Conservation (phyloP, 2,797 vertebrate genomes). For the Sorex maritimensis region DNA sequence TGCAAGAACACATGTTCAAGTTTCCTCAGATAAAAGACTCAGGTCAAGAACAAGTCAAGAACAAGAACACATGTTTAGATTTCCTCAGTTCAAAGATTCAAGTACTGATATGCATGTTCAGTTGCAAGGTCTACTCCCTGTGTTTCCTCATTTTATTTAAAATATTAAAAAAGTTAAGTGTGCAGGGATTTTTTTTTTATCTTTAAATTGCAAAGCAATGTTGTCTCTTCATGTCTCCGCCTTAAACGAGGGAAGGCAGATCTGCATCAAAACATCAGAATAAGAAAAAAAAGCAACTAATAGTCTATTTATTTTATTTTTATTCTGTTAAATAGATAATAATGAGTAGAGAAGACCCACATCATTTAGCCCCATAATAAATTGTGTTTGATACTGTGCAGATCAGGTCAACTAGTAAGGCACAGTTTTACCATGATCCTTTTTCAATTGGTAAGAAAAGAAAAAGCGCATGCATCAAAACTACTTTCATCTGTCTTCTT, state of each 20-base stretch:
- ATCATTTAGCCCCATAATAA: neutral
- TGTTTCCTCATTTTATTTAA: neutral
- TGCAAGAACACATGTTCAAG: slow-evolving; percentile 39
- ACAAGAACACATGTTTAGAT: slow-evolving; percentile 60
- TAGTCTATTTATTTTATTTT: neutral
- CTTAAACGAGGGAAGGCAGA: neutral
- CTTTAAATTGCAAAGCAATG: neutral
- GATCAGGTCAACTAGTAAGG: too few relatives aligned
- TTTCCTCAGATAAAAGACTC: slow-evolving; percentile 52
- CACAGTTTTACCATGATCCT: too few relatives aligned
- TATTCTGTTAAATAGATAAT: neutral
- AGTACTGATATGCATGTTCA: neutral
- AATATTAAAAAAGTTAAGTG: neutral
- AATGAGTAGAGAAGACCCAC: neutral
- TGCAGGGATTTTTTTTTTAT: neutral
- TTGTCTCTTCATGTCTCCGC: neutral
- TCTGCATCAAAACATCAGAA: neutral
- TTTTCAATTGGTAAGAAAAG: neutral
- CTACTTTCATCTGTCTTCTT: neutral
- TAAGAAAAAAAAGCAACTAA: neutral
- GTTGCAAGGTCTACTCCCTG: slow-evolving; percentile 44
- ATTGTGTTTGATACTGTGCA: neutral
- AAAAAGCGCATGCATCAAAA: neutral
- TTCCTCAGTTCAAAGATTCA: slow-evolving; percentile 47
- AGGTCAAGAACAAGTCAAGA: too few relatives aligned